A percentile compares a stretch with the other conserved stretches of the same genome.
phyloP scores from a whole-genome alignment of 2,888 invertebrate species.

The Euproctis similis region DNA sequence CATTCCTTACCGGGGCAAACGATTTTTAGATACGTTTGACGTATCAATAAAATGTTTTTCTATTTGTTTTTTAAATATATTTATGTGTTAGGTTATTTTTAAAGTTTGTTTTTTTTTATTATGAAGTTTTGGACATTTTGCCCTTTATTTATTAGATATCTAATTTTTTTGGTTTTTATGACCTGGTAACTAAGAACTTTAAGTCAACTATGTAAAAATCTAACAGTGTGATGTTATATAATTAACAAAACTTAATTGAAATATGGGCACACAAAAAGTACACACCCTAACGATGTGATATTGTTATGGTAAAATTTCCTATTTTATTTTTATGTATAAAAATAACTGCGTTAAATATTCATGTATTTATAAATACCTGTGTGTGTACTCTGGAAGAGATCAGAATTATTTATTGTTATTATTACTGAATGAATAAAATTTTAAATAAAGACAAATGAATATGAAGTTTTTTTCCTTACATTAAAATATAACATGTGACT shows the following conservation, averaged over 20 bases:
- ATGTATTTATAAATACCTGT: slow-evolving; percentile 28
- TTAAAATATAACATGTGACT: no score
- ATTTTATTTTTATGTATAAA: slow-evolving; percentile 69
- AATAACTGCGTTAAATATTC: slow-evolving; percentile 50
- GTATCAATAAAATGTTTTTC: slow-evolving; percentile 10
- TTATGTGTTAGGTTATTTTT: background rate
- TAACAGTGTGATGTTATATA: no score
- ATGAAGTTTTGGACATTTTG: background rate
- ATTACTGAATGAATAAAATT: slow-evolving; percentile 64
- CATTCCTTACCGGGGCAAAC: slow-evolving; percentile 78
- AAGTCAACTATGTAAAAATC: no score
- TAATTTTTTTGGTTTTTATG: no score
- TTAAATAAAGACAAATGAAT: slow-evolving; percentile 66
- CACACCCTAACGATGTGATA: slow-evolving; percentile 70
- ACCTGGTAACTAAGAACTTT: no score
- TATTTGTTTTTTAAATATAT: slow-evolving; percentile 13
- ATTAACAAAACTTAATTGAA: no score
- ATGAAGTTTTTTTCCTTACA: slow-evolving; percentile 4
- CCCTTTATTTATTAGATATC: no score
- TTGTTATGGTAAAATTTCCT: slow-evolving; percentile 58
- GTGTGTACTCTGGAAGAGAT: slow-evolving; percentile 61
- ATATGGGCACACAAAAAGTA: slow-evolving; percentile 58
- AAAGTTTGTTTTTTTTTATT: background rate
- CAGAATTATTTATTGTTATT: slow-evolving; percentile 72
- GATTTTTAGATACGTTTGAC: slow-evolving; percentile 18